Evolutionary conservation across 23 tunicate genomes (phyloP).

Genomic region (Styela clava): DNA sequence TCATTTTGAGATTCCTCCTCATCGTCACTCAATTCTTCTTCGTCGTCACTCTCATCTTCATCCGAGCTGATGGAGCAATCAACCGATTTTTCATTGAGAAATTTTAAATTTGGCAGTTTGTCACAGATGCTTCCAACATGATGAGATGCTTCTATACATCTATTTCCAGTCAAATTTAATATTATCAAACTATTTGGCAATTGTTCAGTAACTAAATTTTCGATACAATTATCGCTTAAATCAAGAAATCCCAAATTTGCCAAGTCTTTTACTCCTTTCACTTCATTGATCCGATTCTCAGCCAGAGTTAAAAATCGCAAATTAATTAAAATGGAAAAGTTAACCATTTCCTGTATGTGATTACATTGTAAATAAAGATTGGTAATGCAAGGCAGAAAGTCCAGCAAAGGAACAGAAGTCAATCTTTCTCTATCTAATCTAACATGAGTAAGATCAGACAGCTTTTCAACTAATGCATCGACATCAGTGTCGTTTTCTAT

Average conservation of each 20-base stretch:
- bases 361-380: constrained; percentile 24
- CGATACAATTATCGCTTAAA: background rate
- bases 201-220: background rate
- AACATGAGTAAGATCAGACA: background rate
- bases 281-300: background rate
- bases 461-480: background rate
- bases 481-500: background rate
- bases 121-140: background rate
- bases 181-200: background rate
- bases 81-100: background rate
- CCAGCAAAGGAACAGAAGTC: constrained; percentile 13
- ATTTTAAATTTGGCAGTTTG: constrained; percentile 3
- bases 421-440: constrained; percentile 13
- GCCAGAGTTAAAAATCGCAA: constrained; percentile 14
- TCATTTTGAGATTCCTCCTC: background rate
- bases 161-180: background rate
- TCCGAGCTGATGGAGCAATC: background rate
- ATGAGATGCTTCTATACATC: background rate
- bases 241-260: constrained; percentile 5
- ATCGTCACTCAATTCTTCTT: background rate
- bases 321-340: background rate
- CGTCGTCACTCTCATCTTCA: background rate
- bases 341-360: background rate
- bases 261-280: background rate
- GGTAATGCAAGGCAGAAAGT: constrained; percentile 6